Conservation (phyloP, 2,113 vertebrate genomes). For the Phyllostomus hastatus region DNA sequence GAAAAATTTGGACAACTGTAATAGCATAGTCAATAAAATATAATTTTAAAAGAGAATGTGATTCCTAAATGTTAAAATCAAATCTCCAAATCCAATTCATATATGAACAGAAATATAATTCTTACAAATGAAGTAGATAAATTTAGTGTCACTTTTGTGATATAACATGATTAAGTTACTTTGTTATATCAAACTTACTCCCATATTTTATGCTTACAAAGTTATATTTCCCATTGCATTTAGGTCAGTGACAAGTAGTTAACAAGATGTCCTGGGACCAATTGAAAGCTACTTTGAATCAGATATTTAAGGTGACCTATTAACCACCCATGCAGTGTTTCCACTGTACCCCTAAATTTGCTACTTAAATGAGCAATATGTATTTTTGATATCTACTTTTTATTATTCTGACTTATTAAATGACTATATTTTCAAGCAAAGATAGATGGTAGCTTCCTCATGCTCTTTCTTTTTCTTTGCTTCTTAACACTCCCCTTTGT, state of each 20-base stretch:
- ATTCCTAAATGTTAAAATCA: conserved; percentile 4
- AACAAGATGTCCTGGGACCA: background rate
- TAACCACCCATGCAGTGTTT: background rate
- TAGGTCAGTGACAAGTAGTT: conserved; percentile 29
- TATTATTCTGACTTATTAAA: background rate
- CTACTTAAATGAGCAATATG: background rate
- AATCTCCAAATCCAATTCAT: background rate
- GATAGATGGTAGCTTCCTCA: background rate
- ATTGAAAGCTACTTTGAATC: conserved; percentile 23
- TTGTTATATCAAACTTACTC: background rate
- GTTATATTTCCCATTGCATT: conserved; percentile 36
- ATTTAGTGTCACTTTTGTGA: background rate
- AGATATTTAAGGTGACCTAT: background rate
- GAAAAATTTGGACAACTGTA: too few relatives aligned
- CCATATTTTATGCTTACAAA: background rate
- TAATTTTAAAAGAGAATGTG: background rate
- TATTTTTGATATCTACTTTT: conserved; percentile 24
- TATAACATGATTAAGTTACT: background rate
- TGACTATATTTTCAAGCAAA: conserved; percentile 11
- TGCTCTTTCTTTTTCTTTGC: background rate
- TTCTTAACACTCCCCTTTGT: background rate
- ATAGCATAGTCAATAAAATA: too few relatives aligned
- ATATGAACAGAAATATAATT: background rate
- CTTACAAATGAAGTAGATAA: background rate
- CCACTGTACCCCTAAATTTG: background rate